Conservation (phyloP, 2,797 vertebrate genomes). For the Spinibarbus caldwelli region DNA sequence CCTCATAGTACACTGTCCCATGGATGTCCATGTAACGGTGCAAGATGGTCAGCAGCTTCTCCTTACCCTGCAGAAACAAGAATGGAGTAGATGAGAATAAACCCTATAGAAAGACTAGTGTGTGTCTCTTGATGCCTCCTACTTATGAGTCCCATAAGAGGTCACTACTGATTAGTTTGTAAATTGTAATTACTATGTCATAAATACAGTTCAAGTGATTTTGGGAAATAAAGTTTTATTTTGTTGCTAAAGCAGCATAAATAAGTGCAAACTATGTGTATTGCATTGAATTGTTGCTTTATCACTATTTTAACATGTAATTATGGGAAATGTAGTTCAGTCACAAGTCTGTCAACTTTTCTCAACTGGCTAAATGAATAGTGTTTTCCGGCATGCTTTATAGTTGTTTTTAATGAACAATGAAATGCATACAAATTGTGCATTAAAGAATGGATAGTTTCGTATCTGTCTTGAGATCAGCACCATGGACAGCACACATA, state of each 20-base stretch:
- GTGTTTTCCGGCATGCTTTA: background rate
- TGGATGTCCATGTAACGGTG: slow-evolving; percentile 97
- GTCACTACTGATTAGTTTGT: background rate
- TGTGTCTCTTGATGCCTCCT: background rate
- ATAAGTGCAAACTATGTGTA: background rate
- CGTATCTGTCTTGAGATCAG: background rate
- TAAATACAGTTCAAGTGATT: background rate
- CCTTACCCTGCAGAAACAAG: slow-evolving; percentile 84
- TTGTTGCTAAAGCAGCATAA: background rate
- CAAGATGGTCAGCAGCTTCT: slow-evolving; percentile 88
- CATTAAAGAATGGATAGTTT: background rate
- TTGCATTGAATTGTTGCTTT: background rate
- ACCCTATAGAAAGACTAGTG: background rate
- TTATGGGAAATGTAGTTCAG: background rate
- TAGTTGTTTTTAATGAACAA: background rate
- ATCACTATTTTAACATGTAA: background rate
- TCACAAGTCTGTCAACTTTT: background rate
- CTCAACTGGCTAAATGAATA: background rate
- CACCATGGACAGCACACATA: background rate
- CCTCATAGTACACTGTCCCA: slow-evolving; percentile 94
- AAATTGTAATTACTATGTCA: background rate
- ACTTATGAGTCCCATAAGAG: background rate
- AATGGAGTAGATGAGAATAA: too few relatives aligned
- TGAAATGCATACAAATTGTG: background rate
- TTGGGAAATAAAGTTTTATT: too few relatives aligned